phyloP scores from a whole-genome alignment of 2,797 vertebrate genomes.

The Acrossocheilus wenchowensis region DNA sequence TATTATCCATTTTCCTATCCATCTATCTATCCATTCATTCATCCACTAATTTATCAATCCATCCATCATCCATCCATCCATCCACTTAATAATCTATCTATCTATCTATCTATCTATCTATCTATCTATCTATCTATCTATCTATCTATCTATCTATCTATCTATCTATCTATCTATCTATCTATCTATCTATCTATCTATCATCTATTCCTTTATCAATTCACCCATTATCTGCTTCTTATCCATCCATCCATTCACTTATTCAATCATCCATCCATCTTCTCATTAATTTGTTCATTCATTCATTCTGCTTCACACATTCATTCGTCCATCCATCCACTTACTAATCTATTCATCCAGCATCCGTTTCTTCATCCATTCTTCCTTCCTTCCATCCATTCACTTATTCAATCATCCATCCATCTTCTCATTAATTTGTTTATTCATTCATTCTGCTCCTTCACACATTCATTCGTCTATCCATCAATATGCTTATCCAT shows the following conservation, averaged over 20 bases:
- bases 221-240: too few species aligned
- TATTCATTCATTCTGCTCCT: background rate
- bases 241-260: too few species aligned
- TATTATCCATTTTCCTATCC: background rate
- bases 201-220: too few species aligned
- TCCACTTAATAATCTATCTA: background rate
- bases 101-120: too few species aligned
- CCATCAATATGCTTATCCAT: background rate
- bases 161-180: too few species aligned
- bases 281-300: background rate
- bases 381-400: background rate
- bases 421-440: background rate
- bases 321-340: background rate
- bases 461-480: background rate
- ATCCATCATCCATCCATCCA: background rate
- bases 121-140: background rate
- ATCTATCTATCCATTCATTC: background rate
- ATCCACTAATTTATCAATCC: background rate
- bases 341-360: too few species aligned
- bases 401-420: background rate
- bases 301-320: background rate
- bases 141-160: too few species aligned
- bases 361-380: background rate
- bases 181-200: too few species aligned
- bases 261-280: background rate